phyloP scores from a whole-genome alignment of 2,113 vertebrate species.

The Trachemys scripta region DNA sequence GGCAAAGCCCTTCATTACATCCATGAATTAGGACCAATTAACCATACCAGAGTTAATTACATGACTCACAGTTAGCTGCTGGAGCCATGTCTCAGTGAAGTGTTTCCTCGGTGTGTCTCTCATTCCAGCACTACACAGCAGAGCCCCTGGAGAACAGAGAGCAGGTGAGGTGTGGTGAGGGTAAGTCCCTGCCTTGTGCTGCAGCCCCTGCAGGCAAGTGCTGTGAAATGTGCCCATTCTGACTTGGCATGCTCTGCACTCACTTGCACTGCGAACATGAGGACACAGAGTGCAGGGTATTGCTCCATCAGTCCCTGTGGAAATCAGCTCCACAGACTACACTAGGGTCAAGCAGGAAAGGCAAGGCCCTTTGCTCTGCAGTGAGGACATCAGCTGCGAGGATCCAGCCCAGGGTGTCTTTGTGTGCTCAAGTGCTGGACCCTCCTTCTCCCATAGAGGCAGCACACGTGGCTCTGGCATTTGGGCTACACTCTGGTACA shows the following conservation, averaged over 20 bases:
- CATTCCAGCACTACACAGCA: neutral
- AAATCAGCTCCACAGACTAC: neutral
- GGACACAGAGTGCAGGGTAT: neutral
- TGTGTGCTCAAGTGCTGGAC: neutral
- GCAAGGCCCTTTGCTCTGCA: neutral
- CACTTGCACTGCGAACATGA: rapidly evolving
- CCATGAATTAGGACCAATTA: slow-evolving; percentile 50
- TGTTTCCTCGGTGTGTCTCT: neutral
- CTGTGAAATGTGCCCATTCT: neutral
- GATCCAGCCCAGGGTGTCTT: neutral
- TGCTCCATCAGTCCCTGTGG: neutral
- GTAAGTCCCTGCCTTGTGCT: neutral
- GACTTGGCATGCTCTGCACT: neutral
- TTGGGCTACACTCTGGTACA: neutral
- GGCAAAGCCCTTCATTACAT: slow-evolving; percentile 20
- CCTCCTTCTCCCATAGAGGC: neutral
- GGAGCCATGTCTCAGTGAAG: neutral
- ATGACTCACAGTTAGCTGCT: slow-evolving; percentile 18
- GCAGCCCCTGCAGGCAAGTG: rapidly evolving
- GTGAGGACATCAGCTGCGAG: neutral
- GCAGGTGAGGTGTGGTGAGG: neutral
- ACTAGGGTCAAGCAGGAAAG: neutral
- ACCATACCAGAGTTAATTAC: slow-evolving; percentile 29
- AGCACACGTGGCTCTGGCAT: neutral
- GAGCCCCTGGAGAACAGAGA: neutral